phyloP scores from a whole-genome alignment of 2,113 vertebrate genomes.

The Apodemus speciosus region DNA sequence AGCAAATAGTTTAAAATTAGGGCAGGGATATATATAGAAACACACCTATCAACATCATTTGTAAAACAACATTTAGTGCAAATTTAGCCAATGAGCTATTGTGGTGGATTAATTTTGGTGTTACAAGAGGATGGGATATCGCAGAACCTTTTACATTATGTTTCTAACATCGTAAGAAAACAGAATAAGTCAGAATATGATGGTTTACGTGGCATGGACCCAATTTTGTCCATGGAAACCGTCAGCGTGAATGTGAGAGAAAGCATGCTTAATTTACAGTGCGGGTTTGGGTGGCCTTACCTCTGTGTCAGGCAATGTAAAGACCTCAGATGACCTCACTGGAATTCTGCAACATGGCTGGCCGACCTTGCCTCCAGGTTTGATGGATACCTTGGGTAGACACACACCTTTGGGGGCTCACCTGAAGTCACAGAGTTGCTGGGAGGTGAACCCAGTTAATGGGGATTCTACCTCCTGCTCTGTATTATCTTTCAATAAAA shows the following conservation, averaged over 20 bases:
- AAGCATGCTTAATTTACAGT: neutral
- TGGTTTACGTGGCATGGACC: neutral
- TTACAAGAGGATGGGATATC: neutral
- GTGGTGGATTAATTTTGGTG: neutral
- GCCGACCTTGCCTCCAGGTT: neutral
- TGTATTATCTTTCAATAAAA: neutral
- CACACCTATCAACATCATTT: neutral
- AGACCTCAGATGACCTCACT: neutral
- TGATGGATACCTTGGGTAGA: neutral
- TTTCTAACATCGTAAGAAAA: conserved; percentile 3
- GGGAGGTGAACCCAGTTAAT: neutral
- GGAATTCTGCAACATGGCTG: neutral
- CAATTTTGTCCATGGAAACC: neutral
- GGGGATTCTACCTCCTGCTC: neutral
- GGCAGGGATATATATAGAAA: neutral
- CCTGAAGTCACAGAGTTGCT: neutral
- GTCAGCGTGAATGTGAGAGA: neutral
- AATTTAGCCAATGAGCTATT: neutral
- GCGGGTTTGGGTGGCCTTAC: neutral
- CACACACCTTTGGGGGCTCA: neutral
- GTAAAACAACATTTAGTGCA: neutral
- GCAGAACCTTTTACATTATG: neutral
- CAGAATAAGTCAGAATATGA: neutral
- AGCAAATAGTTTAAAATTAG: conserved; percentile 28
- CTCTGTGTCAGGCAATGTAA: neutral